Conservation (phyloP, 2,113 vertebrate genomes). For the Xiphophorus couchianus region DNA sequence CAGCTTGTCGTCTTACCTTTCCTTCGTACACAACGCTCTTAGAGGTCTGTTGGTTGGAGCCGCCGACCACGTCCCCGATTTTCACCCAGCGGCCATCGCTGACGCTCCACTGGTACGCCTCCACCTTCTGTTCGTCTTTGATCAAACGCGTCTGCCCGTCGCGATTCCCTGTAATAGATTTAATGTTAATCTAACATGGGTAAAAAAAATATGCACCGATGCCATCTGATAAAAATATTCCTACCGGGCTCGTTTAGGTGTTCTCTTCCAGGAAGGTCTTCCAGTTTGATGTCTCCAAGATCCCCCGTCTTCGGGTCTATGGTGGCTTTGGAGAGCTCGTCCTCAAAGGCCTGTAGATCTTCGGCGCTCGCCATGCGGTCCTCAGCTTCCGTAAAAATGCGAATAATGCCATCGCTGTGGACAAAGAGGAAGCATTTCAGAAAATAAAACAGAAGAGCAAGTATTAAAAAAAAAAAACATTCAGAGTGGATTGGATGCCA, state of each 20-base stretch:
- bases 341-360: slow-evolving; percentile 93
- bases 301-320: slow-evolving; percentile 96
- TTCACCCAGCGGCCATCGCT: slow-evolving; percentile 89
- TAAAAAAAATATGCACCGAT: background rate
- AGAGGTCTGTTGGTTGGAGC: slow-evolving; percentile 91
- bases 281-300: slow-evolving; percentile 90
- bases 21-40: slow-evolving; percentile 94
- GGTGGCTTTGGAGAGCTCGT: slow-evolving; percentile 91
- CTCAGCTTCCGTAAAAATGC: slow-evolving; percentile 90
- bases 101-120: slow-evolving; percentile 82
- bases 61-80: slow-evolving; percentile 97
- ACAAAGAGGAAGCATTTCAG: background rate
- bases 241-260: slow-evolving; percentile 92
- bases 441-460: background rate
- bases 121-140: slow-evolving; percentile 77
- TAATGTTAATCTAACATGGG: background rate
- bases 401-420: slow-evolving; percentile 92
- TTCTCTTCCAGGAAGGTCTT: slow-evolving; percentile 93
- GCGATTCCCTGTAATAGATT: slow-evolving; percentile 69
- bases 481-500: background rate
- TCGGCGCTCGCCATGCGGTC: slow-evolving; percentile 87
- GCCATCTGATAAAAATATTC: background rate
- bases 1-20: slow-evolving; percentile 81
- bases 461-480: background rate
- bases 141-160: slow-evolving; percentile 81